Base-by-base conservation (phyloP, 2,797 vertebrate species). In the Catostomus latipinnis region DNA sequence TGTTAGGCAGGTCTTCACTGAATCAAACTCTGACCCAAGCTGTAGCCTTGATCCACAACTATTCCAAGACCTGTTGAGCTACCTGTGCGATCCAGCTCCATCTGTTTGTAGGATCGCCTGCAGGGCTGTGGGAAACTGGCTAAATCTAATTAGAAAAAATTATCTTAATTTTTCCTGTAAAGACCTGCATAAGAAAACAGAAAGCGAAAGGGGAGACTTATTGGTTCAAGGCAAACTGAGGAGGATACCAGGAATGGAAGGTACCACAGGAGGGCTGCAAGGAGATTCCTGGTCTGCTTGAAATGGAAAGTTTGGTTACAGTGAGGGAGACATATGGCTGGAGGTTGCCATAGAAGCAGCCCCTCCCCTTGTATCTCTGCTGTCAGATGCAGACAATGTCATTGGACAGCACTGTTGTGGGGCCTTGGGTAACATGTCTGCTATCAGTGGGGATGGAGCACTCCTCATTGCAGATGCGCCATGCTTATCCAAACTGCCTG, bases 371-470 rank as follows among this genome's bases (percentile, higher is more conserved):
- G 88, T 80, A 1, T 76, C 84, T 79, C 92, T 97, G 45, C 87
- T 96, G 73, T 84, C 66, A 0, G 96, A 97, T 69, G 53, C 83
- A 0, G 94, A 96, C 62, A 90, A 93, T 75, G 89, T 92, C 71
- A 95, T 93, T 0, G 92, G 97, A 1, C 91, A 92, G 72, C 95
- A 96, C 45, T 95, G 95, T 0, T 97, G 95, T 18, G 90, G 83
- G 0, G 93, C 95, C 7, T 90, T 98, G 67, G 95, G 94, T 75
- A 97, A 96, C 90, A 84, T 97, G 83, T 86, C 93, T 0, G 54
- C 70, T 1, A 52, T 92, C 71, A 61, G 86, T 5, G 43, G 84
- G 8, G 88, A 85, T 1, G 82, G 92, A 1, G 34, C 89, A 67
- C 80, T 97, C 84, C 63, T 95, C 43, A 88, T 94, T 76, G 91